phyloP scores from a whole-genome alignment of 2,113 vertebrate species.

The Parus major region DNA sequence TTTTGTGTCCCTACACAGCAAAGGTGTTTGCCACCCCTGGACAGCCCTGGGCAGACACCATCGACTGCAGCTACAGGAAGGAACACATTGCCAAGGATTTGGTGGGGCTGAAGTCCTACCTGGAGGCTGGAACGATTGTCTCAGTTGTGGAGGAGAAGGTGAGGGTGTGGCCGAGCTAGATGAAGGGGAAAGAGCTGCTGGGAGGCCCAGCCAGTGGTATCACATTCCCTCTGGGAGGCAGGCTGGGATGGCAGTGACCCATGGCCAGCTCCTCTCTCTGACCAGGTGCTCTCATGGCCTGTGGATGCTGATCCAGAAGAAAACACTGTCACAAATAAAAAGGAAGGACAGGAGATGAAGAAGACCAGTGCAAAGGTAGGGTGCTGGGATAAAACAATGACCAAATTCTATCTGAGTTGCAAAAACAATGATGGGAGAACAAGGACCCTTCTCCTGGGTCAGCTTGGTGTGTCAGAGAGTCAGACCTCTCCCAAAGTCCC shows the following conservation, averaged over 20 bases:
- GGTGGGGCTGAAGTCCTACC: conserved; percentile 77
- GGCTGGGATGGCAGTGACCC: background rate
- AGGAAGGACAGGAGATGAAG: background rate
- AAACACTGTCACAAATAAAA: background rate
- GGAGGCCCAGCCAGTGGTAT: background rate
- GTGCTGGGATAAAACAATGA: background rate
- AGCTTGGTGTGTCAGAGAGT: background rate
- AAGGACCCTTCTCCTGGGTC: background rate
- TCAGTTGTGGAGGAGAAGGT: conserved; percentile 86
- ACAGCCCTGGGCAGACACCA: conserved; percentile 74
- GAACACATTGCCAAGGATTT: conserved; percentile 70
- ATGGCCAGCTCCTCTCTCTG: background rate
- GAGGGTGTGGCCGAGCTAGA: background rate
- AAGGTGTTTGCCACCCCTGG: conserved; percentile 46
- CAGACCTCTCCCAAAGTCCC: background rate
- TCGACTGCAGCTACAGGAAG: conserved; percentile 72
- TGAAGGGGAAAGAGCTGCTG: background rate
- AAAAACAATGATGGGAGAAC: background rate
- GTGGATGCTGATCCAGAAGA: background rate
- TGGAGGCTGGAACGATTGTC: conserved; percentile 74
- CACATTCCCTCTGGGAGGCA: background rate
- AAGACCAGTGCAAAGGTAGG: background rate
- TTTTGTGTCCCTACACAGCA: background rate
- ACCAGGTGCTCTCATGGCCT: conserved; percentile 78
- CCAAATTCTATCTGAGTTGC: background rate